Base-by-base conservation (phyloP, 1,140 invertebrate species). In the Mya arenaria region DNA sequence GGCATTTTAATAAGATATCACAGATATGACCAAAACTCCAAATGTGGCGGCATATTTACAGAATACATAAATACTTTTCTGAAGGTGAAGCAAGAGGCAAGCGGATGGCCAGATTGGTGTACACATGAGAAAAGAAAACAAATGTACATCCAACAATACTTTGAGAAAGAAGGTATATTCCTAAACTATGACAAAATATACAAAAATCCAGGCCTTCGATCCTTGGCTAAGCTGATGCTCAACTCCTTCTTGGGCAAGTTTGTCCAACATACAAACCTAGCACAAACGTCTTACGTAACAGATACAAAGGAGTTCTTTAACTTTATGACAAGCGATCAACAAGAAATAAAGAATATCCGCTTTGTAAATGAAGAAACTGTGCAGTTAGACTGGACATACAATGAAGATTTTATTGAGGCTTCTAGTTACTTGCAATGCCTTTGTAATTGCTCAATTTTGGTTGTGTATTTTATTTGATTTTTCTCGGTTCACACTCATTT, bases 81-180 rank as follows among this genome's bases (percentile, higher is more conserved):
- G 52, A 83, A 84, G 34, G 39, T 81, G 52, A 87, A 86, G 52
- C 82, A 84, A 66, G 71, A 88, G 55, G 44, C 78, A 2, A 81
- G 65, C 55, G 83, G 80, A 17, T 88, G 72, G 69, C 85, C 85
- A 28, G 17, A 23, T 39, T 32, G 62, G 34, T 71, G 77, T 30
- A n/a, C 13, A n/a, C 84, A 83, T 8, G 82, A 75, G 23, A 39
- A 62, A 1, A 60, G 63, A 23, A 74, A 65, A 52, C 52, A n/a
- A 34, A n/a, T n/a, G 87, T 93, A 92, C 65, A 87, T 93, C 15
- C 23, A 56, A 36, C 63, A 90, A 13, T 92, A 89, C 84, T 30
- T 85, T 2, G 37, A 86, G 32, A 63, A 79, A 23, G 89, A 93
- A 85, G 89, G 89, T 34, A 80, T 94, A 34, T 30, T 60, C 32